Evolutionary conservation across 2,113 vertebrate species (phyloP).

Genomic region (Emydocephalus ijimae): DNA sequence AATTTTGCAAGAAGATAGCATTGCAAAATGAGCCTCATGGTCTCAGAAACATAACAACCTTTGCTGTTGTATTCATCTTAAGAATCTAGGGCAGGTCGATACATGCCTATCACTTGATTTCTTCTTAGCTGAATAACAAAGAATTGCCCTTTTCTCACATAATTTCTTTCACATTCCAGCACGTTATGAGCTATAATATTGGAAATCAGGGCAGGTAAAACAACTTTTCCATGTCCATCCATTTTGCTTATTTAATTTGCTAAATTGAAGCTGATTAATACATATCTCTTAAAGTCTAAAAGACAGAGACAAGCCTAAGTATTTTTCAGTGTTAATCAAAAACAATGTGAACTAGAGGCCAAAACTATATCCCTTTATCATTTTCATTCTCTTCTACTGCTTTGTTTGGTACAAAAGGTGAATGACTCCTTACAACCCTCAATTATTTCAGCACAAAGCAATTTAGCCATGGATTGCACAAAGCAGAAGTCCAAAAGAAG

Average conservation of each 20-base stretch:
- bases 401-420: not conserved
- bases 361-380: not conserved
- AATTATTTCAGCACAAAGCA: not conserved
- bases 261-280: not conserved
- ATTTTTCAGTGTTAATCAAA: not conserved
- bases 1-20: not conserved
- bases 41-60: not conserved
- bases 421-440: constrained; percentile 18
- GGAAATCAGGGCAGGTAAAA: not conserved
- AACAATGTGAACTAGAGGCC: not conserved
- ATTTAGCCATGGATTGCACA: not conserved
- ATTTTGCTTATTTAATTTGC: not conserved
- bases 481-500: not conserved
- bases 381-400: not conserved
- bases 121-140: not conserved
- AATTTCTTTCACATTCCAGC: not conserved
- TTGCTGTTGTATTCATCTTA: not conserved
- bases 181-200: not conserved
- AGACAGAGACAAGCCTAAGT: not conserved
- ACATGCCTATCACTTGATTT: not conserved
- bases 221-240: not conserved
- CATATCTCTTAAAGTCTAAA: not conserved
- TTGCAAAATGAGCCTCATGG: not conserved
- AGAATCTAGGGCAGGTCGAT: not conserved
- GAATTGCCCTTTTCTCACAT: not conserved